phyloP scores from a whole-genome alignment of 2,797 vertebrate genomes.

The Mastacembelus armatus region DNA sequence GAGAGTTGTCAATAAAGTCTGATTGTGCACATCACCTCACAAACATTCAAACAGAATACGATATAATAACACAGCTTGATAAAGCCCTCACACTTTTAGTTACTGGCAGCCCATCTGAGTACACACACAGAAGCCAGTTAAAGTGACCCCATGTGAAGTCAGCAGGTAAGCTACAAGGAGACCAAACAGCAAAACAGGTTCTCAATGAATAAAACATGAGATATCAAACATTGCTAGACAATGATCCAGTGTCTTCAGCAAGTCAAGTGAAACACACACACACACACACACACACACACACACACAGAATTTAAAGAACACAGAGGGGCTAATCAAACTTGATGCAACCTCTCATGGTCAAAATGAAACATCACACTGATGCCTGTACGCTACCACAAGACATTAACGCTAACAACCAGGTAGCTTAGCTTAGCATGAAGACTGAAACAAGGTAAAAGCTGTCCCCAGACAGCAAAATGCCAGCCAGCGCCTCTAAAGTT shows the following conservation, averaged over 20 bases:
- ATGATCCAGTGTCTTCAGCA: slow-evolving; percentile 54
- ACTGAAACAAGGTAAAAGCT: no score
- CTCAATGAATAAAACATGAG: slow-evolving; percentile 82
- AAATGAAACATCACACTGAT: slow-evolving; percentile 45
- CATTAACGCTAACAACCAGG: background rate
- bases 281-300: slow-evolving; percentile 17
- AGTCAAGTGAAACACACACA: slow-evolving; percentile 40
- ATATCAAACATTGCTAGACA: slow-evolving; percentile 66
- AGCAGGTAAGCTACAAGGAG: slow-evolving; percentile 74
- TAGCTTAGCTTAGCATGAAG: background rate
- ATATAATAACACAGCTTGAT: slow-evolving; percentile 58
- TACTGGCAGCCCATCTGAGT: slow-evolving; percentile 57
- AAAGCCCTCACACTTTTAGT: slow-evolving; percentile 68
- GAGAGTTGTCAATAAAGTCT: slow-evolving; percentile 63
- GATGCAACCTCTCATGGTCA: slow-evolving; percentile 45
- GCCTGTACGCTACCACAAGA: background rate
- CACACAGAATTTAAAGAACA: slow-evolving; percentile 9
- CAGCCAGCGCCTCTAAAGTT: background rate
- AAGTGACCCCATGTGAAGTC: slow-evolving; percentile 75
- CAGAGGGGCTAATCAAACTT: slow-evolving; percentile 41
- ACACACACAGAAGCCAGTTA: slow-evolving; percentile 48
- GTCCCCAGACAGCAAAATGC: background rate
- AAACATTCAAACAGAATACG: slow-evolving; percentile 53
- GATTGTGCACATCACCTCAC: slow-evolving; percentile 45
- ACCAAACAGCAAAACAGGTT: slow-evolving; percentile 77